Conservation (phyloP, 2,797 vertebrate species). For the Pelobates cultripes region DNA sequence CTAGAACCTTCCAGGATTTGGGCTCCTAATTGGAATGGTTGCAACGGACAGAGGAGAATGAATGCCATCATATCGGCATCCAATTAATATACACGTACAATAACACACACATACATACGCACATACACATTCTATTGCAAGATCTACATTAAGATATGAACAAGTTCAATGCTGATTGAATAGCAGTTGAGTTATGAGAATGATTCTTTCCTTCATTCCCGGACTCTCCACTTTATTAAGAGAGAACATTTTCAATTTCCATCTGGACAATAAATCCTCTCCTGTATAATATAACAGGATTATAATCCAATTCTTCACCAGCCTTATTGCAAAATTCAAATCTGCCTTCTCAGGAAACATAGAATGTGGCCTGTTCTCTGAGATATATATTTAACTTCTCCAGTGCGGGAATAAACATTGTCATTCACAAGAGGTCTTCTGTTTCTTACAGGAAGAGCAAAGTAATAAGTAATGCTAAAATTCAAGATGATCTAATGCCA, state of each 20-base stretch:
- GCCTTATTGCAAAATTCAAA: slow-evolving; percentile 30
- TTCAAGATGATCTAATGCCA: too few species aligned
- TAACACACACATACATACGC: background rate
- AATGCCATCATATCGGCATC: background rate
- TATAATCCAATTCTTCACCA: slow-evolving; percentile 50
- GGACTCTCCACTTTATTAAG: slow-evolving; percentile 52
- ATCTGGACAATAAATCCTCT: slow-evolving; percentile 50
- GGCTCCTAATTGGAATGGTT: too few species aligned
- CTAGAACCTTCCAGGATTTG: too few species aligned
- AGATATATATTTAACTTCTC: slow-evolving; percentile 1
- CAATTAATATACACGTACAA: background rate
- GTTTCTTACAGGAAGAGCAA: background rate
- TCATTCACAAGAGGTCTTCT: background rate
- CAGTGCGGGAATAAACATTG: background rate
- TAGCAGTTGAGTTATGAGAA: slow-evolving; percentile 45
- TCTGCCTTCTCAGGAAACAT: slow-evolving; percentile 24
- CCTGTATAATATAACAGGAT: slow-evolving; percentile 42
- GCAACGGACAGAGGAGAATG: too few species aligned
- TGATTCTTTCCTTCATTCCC: slow-evolving; percentile 40
- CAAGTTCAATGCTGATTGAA: slow-evolving; percentile 19
- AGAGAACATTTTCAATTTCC: slow-evolving; percentile 52
- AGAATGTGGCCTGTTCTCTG: slow-evolving; percentile 2
- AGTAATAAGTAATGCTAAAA: background rate
- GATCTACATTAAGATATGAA: slow-evolving; percentile 37
- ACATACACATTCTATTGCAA: slow-evolving; percentile 14